Conservation (phyloP, 2,113 vertebrate species). For the Arvicanthis niloticus region DNA sequence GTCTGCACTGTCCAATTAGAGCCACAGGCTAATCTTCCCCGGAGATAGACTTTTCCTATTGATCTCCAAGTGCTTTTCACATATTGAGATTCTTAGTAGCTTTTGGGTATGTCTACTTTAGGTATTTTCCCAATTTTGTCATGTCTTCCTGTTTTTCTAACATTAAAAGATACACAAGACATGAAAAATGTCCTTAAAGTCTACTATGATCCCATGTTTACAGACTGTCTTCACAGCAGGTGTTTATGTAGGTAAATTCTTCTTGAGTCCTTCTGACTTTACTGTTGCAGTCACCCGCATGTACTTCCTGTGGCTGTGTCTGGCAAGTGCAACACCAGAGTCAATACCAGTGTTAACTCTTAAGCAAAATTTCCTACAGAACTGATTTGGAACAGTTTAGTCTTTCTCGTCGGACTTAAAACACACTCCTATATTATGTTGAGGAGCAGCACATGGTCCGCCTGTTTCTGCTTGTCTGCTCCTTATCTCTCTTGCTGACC, state of each 20-base stretch:
- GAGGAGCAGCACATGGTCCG: background rate
- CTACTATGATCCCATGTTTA: background rate
- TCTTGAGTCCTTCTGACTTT: background rate
- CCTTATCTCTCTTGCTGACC: too few relatives aligned
- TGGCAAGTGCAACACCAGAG: background rate
- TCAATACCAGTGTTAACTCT: background rate
- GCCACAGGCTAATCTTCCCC: background rate
- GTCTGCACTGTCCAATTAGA: background rate
- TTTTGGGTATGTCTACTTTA: background rate
- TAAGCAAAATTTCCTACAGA: background rate
- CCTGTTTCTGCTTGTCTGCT: background rate
- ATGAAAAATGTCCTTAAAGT: background rate
- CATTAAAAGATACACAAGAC: background rate
- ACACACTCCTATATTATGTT: background rate
- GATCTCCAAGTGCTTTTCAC: conserved; percentile 36
- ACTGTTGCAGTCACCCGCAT: background rate
- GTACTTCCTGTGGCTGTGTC: background rate
- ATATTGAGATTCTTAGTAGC: background rate
- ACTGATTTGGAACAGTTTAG: background rate
- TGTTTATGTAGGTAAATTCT: background rate
- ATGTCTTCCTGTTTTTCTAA: background rate
- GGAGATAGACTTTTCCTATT: background rate
- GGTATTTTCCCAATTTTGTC: background rate
- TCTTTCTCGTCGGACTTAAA: background rate
- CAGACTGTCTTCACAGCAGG: background rate